Evolutionary conservation across 2,797 vertebrate genomes (phyloP).

Genomic region (Ceyx erithaca): DNA sequence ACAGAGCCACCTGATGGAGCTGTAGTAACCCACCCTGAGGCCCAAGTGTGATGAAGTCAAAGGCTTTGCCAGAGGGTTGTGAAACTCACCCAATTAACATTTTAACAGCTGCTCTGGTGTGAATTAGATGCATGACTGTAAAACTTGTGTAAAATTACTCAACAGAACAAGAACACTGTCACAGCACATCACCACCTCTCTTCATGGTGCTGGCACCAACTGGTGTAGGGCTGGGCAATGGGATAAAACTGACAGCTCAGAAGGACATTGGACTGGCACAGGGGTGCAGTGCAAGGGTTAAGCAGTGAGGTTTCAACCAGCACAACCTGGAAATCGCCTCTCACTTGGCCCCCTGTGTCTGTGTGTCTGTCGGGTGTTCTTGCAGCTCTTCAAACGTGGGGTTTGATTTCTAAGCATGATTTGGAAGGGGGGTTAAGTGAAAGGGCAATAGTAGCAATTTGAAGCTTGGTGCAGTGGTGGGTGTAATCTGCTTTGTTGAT

Average conservation of each 20-base stretch:
- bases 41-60: too few relatives aligned
- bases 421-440: slow-evolving; percentile 7
- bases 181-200: neutral
- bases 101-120: neutral
- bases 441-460: neutral
- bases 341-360: neutral
- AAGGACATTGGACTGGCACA: neutral
- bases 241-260: neutral
- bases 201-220: rapidly evolving
- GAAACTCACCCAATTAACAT: neutral
- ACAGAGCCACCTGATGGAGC: neutral
- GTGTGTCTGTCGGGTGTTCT: neutral
- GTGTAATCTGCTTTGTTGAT: slow-evolving; percentile 7
- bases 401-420: neutral
- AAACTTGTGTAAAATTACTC: neutral
- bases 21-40: neutral
- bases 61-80: neutral
- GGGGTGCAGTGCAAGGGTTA: neutral
- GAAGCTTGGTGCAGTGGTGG: neutral
- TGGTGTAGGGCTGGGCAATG: neutral
- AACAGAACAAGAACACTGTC: neutral
- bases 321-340: neutral
- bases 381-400: neutral
- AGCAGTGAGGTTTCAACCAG: neutral
- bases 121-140: neutral